phyloP scores from a whole-genome alignment of 2,113 vertebrate genomes.

The Melanerpes formicivorus region DNA sequence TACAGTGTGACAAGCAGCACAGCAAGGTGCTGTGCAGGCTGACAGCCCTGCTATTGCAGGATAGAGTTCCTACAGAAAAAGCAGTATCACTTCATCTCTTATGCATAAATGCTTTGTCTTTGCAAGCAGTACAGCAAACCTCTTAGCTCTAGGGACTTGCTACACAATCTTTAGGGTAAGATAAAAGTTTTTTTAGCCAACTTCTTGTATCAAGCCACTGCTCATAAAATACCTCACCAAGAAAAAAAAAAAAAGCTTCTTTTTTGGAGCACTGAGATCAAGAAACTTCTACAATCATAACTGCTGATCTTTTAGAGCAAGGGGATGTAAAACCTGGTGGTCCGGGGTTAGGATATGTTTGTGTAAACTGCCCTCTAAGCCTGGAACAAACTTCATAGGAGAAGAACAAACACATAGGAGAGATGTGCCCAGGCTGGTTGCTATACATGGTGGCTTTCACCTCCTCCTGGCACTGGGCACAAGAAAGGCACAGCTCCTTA shows the following conservation, averaged over 20 bases:
- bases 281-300: neutral
- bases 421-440: neutral
- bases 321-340: neutral
- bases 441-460: neutral
- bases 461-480: neutral
- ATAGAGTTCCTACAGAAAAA: neutral
- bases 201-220: neutral
- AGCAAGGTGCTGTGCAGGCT: neutral
- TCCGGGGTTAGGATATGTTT: neutral
- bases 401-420: too few relatives aligned
- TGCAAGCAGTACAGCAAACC: neutral
- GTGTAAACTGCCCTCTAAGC: neutral
- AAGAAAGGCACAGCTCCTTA: neutral
- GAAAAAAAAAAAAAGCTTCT: neutral
- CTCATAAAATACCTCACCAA: neutral
- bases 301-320: neutral
- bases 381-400: neutral
- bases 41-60: neutral
- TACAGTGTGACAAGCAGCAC: neutral
- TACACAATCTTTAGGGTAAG: neutral
- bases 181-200: slow-evolving; percentile 11
- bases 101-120: slow-evolving; percentile 42
- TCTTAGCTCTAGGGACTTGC: neutral
- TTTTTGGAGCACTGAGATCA: neutral
- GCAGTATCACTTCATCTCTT: slow-evolving; percentile 12